Evolutionary conservation across 1,140 invertebrate genomes (phyloP).

Genomic region (Cherax quadricarinatus): DNA sequence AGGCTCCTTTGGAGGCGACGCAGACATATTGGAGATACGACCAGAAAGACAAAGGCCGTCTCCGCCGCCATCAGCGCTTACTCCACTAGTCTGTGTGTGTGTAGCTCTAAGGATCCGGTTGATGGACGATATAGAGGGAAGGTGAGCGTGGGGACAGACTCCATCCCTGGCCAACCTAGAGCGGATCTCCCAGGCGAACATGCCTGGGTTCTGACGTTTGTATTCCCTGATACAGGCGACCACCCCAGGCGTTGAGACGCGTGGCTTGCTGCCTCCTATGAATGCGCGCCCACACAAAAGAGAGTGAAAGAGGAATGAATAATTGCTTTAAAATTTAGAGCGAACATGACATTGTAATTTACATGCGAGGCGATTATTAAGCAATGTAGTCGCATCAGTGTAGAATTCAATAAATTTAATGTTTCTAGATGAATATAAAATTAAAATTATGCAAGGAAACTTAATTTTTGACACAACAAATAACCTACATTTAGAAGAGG

Average conservation of each 20-base stretch:
- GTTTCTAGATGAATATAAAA: too few relatives aligned
- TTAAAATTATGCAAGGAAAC: too few relatives aligned
- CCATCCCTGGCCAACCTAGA: constrained; percentile 90
- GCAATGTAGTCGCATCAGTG: too few relatives aligned
- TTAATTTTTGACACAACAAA: too few relatives aligned
- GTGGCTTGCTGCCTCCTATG: constrained; percentile 80
- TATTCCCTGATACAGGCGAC: constrained; percentile 93
- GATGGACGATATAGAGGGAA: constrained; percentile 95
- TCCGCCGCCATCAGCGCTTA: neutral
- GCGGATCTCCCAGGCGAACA: constrained; percentile 96
- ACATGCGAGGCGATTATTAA: too few relatives aligned
- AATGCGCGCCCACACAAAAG: neutral
- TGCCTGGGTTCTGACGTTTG: constrained; percentile 93
- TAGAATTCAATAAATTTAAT: too few relatives aligned
- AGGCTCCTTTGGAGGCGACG: neutral
- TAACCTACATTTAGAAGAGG: too few relatives aligned
- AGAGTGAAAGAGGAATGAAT: neutral
- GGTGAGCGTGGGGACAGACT: constrained; percentile 83
- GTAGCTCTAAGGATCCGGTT: constrained; percentile 87
- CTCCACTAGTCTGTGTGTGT: neutral
- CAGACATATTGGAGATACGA: neutral
- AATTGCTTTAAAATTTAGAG: neutral
- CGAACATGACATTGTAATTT: neutral
- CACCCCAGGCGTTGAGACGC: constrained; percentile 89
- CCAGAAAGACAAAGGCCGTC: neutral